phyloP scores from a whole-genome alignment of 1,140 invertebrate genomes.

The Ganaspis sp. region DNA sequence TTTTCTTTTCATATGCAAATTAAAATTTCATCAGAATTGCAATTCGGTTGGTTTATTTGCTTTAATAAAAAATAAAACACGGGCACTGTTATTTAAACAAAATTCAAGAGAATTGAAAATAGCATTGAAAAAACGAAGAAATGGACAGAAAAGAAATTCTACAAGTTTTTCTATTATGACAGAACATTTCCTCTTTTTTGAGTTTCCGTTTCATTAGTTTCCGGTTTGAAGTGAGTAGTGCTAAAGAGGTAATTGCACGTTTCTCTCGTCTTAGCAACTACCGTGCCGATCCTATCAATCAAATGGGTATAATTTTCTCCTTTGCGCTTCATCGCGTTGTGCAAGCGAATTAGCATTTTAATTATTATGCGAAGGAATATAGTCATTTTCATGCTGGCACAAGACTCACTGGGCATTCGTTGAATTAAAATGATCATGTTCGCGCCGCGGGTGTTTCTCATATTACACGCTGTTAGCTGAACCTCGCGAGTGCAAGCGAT shows the following conservation, averaged over 20 bases:
- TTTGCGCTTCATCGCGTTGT: neutral
- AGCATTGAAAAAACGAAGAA: too few species aligned
- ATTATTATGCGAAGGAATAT: slow-evolving; percentile 18
- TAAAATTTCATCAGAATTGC: too few species aligned
- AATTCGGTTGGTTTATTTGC: too few species aligned
- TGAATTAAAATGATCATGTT: slow-evolving; percentile 26
- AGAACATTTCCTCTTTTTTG: neutral
- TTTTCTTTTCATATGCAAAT: too few species aligned
- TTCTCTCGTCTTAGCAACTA: neutral
- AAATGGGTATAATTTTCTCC: slow-evolving; percentile 17
- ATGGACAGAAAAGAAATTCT: neutral
- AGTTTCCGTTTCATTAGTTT: neutral
- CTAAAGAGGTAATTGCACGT: slow-evolving; percentile 23
- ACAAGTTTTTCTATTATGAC: neutral
- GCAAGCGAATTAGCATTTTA: slow-evolving; percentile 15
- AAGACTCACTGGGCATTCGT: neutral
- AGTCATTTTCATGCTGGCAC: slow-evolving; percentile 2
- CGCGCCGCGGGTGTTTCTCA: slow-evolving; percentile 13
- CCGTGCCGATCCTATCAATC: slow-evolving; percentile 17
- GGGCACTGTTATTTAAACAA: too few species aligned
- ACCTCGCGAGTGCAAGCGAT: neutral
- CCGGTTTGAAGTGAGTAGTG: neutral
- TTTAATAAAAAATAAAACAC: too few species aligned
- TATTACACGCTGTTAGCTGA: neutral
- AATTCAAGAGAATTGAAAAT: too few species aligned